Percentiles rank a stretch among this genome's conserved stretches.
phyloP scores from a whole-genome alignment of 2,888 invertebrate genomes.

The Drosophila diplacantha region DNA sequence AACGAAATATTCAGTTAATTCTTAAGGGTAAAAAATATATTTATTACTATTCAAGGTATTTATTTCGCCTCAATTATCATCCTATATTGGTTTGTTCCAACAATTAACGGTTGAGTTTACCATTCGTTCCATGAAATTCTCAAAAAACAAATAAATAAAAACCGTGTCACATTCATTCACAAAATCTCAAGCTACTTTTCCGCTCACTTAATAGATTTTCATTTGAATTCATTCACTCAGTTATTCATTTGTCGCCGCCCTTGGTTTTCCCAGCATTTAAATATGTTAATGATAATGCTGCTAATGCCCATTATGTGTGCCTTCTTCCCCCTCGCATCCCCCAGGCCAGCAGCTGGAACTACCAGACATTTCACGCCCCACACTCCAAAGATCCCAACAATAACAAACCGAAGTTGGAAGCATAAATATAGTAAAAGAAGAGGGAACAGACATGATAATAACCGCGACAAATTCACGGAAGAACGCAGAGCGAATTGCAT shows the following conservation, averaged over 20 bases:
- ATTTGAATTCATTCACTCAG: conserved; percentile 18
- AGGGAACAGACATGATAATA: conserved; percentile 58
- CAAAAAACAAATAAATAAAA: not conserved
- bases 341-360: conserved; percentile 5
- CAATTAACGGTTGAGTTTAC: not conserved
- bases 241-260: conserved; percentile 33
- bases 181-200: conserved; percentile 8
- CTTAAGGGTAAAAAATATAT: too few relatives aligned
- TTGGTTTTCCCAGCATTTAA: conserved; percentile 47
- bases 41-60: not conserved
- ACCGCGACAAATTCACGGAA: conserved; percentile 68
- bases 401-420: conserved; percentile 44
- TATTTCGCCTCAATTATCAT: not conserved
- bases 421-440: conserved; percentile 40
- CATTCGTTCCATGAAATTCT: too few relatives aligned
- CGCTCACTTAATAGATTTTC: conserved; percentile 25
- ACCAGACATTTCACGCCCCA: conserved; percentile 29
- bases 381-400: conserved; percentile 7
- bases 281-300: conserved; percentile 70
- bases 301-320: conserved; percentile 51
- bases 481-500: conserved; percentile 65
- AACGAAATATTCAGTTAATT: not conserved
- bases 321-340: conserved; percentile 6
- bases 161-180: conserved; percentile 8
- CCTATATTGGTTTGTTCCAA: not conserved